These are phyloP conservation scores for Chlorops oryzae DNA, from an alignment of 1,140 invertebrate species.

Conservation along the genomic window DNA sequence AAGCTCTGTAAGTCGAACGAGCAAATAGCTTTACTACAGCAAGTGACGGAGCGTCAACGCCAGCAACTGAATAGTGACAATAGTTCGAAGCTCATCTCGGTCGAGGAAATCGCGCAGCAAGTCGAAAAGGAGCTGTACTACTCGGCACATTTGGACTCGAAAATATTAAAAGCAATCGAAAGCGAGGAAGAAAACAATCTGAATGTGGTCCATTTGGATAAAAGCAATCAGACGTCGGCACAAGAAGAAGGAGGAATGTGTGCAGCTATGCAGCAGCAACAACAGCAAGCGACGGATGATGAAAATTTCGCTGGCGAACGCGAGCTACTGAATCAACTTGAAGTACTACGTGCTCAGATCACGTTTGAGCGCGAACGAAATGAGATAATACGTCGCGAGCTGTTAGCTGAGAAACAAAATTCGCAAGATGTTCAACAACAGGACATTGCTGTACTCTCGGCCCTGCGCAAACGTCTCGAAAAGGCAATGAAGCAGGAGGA, in stretches of 20 bases:
- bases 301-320: conserved; percentile 42
- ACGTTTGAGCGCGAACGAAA: conserved; percentile 48
- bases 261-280: conserved; percentile 6
- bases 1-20: conserved; percentile 12
- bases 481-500: conserved; percentile 56
- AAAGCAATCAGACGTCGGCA: conserved; percentile 32
- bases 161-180: conserved; percentile 53
- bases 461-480: conserved; percentile 57
- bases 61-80: conserved; percentile 28
- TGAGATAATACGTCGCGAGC: conserved; percentile 48
- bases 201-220: conserved; percentile 46
- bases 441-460: conserved; percentile 57
- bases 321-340: conserved; percentile 38
- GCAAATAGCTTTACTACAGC: conserved; percentile 24
- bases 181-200: conserved; percentile 50
- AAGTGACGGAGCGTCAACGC: conserved; percentile 32
- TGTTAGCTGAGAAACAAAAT: conserved; percentile 52
- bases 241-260: conserved; percentile 42
- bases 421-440: conserved; percentile 53
- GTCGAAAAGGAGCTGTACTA: conserved; percentile 57
- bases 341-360: conserved; percentile 47
- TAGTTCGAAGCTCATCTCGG: conserved; percentile 44
- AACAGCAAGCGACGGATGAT: conserved; percentile 35
- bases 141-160: conserved; percentile 55
- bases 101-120: conserved; percentile 55